Conservation (phyloP, 1,140 invertebrate species). For the Acromyrmex echinatior region DNA sequence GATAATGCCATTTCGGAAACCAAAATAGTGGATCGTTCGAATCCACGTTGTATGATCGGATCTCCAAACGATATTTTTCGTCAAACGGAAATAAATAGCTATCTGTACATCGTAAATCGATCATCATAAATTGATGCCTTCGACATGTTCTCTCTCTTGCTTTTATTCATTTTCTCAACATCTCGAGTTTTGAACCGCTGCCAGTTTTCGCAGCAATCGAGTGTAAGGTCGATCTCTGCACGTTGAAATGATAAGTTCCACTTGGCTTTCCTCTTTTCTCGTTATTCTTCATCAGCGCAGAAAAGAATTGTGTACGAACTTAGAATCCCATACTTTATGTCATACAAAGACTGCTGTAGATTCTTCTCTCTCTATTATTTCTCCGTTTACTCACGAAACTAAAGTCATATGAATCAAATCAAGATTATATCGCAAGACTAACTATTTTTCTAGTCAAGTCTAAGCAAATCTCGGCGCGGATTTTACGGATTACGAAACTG, state of each 20-base stretch:
- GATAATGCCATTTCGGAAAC: slow-evolving; percentile 8
- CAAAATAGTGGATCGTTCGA: slow-evolving; percentile 1
- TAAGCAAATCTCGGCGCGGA: not conserved
- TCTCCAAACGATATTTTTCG: not conserved
- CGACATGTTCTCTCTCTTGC: slow-evolving; percentile 9
- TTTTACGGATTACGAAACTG: not conserved
- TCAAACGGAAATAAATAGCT: slow-evolving; percentile 58
- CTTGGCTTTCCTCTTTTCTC: not conserved
- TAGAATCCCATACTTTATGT: not conserved
- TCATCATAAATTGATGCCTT: slow-evolving; percentile 12
- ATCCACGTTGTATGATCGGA: not conserved
- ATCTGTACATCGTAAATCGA: not conserved
- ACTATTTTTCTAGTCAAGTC: not conserved
- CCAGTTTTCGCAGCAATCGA: slow-evolving; percentile 33
- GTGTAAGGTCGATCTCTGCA: slow-evolving; percentile 33
- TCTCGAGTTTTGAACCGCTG: slow-evolving; percentile 24
- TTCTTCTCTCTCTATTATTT: not conserved
- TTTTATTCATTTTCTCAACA: not conserved
- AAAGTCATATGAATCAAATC: not conserved
- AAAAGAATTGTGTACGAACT: not conserved
- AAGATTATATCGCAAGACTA: not conserved
- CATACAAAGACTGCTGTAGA: not conserved
- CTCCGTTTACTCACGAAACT: not conserved
- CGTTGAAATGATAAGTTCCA: slow-evolving; percentile 9
- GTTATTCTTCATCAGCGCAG: not conserved